phyloP scores from a whole-genome alignment of 2,888 invertebrate species.

The Biston betularia region DNA sequence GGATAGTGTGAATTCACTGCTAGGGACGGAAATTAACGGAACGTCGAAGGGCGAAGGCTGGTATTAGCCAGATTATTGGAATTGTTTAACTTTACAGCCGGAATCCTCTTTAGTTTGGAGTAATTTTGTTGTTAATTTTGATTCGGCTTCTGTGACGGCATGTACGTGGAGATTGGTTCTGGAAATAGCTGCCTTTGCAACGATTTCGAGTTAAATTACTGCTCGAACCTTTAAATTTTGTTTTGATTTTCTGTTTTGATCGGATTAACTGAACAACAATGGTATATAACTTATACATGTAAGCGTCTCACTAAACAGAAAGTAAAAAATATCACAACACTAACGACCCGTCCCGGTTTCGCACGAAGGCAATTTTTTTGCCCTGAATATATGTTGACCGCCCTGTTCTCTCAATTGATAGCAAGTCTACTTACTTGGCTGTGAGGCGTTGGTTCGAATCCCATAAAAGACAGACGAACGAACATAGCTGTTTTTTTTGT shows the following conservation, averaged over 20 bases:
- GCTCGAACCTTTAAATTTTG: slow-evolving; percentile 6
- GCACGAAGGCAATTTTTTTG: no score
- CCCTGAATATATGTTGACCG: no score
- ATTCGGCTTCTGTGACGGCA: slow-evolving; percentile 30
- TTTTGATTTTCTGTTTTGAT: slow-evolving; percentile 7
- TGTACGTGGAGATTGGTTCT: slow-evolving; percentile 26
- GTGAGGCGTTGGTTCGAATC: no score
- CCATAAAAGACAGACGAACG: no score
- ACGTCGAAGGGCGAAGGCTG: slow-evolving; percentile 55
- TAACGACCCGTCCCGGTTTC: no score
- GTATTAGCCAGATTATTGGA: slow-evolving; percentile 66
- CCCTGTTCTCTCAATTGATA: no score
- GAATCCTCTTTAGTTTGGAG: slow-evolving; percentile 42
- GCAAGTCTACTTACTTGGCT: no score
- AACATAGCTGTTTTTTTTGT: no score
- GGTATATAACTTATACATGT: no score
- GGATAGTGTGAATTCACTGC: slow-evolving; percentile 59
- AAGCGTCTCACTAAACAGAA: no score
- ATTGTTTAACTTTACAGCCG: slow-evolving; percentile 63
- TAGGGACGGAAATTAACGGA: slow-evolving; percentile 60
- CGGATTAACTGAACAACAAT: no score
- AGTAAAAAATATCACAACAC: no score
- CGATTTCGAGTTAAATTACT: slow-evolving; percentile 21
- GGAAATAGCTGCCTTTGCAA: slow-evolving; percentile 12
- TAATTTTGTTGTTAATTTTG: slow-evolving; percentile 40